Percentiles rank a stretch among this genome's conserved stretches.
Evolutionary conservation across 1,140 invertebrate genomes (phyloP).

Genomic region (Drosophila teissieri): DNA sequence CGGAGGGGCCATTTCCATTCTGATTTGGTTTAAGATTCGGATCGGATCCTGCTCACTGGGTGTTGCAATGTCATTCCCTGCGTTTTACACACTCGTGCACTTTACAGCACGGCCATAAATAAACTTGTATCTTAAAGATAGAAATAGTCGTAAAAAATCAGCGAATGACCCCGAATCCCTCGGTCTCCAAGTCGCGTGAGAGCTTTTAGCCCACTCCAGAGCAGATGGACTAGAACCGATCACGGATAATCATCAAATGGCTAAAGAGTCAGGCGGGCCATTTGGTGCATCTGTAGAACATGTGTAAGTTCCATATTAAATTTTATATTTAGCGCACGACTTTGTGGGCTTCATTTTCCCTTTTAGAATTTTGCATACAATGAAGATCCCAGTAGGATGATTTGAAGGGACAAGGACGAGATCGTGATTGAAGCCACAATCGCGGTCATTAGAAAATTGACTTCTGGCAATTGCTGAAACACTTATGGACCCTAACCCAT

Average conservation of each 20-base stretch:
- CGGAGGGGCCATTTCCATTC: conserved; percentile 41
- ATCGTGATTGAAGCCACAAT: conserved; percentile 61
- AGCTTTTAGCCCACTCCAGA: conserved; percentile 51
- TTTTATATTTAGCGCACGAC: conserved; percentile 80
- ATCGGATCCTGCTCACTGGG: conserved; percentile 67
- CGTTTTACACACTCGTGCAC: conserved; percentile 77
- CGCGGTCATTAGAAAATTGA: conserved; percentile 27
- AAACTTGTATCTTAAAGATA: conserved; percentile 81
- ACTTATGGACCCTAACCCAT: not conserved
- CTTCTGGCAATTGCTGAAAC: conserved; percentile 2
- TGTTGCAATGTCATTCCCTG: conserved; percentile 78
- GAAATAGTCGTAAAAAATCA: conserved; percentile 79
- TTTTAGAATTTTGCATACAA: conserved; percentile 68
- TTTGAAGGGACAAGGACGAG: conserved; percentile 14
- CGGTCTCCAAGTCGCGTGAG: conserved; percentile 57
- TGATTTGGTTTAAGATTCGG: conserved; percentile 71
- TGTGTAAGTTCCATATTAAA: conserved; percentile 73
- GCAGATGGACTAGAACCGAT: conserved; percentile 6
- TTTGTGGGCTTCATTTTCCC: conserved; percentile 36
- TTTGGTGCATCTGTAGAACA: conserved; percentile 34
- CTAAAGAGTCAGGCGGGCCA: conserved; percentile 7
- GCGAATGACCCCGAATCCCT: conserved; percentile 64
- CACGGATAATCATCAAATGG: conserved; percentile 23
- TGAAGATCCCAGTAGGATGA: conserved; percentile 8
- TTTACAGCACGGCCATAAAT: conserved; percentile 75